Conservation (phyloP, 2,113 vertebrate genomes). For the Smithornis capensis region DNA sequence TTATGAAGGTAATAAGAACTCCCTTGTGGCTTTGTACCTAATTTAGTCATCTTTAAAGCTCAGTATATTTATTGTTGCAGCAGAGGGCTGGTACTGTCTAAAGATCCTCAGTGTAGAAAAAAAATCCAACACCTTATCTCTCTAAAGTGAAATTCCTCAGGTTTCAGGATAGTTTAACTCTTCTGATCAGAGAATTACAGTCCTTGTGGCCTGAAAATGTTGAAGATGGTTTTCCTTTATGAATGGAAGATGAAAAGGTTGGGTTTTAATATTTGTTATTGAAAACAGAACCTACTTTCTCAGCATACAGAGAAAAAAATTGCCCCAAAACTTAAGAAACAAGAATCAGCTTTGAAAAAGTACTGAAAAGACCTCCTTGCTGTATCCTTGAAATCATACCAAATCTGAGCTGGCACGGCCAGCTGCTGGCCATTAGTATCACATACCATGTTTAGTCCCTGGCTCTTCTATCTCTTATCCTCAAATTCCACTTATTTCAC, state of each 20-base stretch:
- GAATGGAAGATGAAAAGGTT: background rate
- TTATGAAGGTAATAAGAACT: conserved; percentile 33
- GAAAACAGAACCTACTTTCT: background rate
- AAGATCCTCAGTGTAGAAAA: background rate
- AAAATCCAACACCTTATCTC: background rate
- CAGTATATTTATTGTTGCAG: conserved; percentile 19
- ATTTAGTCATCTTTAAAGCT: background rate
- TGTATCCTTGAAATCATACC: background rate
- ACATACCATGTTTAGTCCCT: background rate
- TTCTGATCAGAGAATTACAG: background rate
- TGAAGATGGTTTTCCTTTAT: background rate
- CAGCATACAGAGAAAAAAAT: background rate
- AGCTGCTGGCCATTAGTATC: background rate
- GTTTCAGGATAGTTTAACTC: background rate
- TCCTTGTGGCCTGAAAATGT: background rate
- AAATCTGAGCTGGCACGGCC: background rate
- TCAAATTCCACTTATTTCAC: background rate
- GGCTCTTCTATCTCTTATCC: background rate
- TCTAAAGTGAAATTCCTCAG: background rate
- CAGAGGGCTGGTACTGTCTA: background rate
- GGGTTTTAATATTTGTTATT: background rate
- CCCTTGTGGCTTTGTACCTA: conserved; percentile 18
- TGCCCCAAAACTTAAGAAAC: background rate
- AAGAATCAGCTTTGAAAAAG: background rate
- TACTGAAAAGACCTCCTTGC: background rate